Evolutionary conservation across 2,113 vertebrate species (phyloP), one percentile per base, ranked within the genome.

Genomic region (Oreochromis spilurus): DNA sequence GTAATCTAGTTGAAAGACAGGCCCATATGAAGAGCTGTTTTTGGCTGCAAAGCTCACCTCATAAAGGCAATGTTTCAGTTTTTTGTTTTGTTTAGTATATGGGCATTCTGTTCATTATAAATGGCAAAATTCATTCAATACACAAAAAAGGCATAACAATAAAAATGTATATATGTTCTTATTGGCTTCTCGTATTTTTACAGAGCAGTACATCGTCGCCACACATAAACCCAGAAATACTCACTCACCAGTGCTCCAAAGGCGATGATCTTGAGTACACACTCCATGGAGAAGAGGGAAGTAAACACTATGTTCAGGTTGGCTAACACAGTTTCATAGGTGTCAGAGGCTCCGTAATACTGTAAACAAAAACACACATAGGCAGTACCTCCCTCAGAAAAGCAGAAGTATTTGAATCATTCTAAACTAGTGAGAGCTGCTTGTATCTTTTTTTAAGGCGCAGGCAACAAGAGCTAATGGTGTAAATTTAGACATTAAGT

Each of bases 271-370:
- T 99, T 99, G 50, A 99, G 96, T 65, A 99, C 91, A 95, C 98
- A 99, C 93, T 99, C 98, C 92, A 99, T 96, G 62, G 98, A 99
- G 96, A 99, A 99, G 90, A 99, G 97, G 3, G 98, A 97, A 26
- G 98, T 99, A 96, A 99, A 99, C 93, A 99, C 97, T 5, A 99
- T 98, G 97, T 99, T 99, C 96, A 99, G 97, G 84, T 97, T 97
- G 87, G 93, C 97, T 87, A 99, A 96, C 2, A 98, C 98, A 5
- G 93, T 92, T 89, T 99, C 97, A 40, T 99, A 99, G 58, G 97
- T 94, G 0, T 79, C 24, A 50, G 98, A 97, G 9, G 96, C 96
- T 90, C 94, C 96, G 9, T 97, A 95, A 81, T 97, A 96, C 96
- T 97, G 83, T 31, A 93, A 87, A 91, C 78, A 95, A 52, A 94